Evolutionary conservation across 2,888 invertebrate species (phyloP).

Genomic region (Euclidia mi): DNA sequence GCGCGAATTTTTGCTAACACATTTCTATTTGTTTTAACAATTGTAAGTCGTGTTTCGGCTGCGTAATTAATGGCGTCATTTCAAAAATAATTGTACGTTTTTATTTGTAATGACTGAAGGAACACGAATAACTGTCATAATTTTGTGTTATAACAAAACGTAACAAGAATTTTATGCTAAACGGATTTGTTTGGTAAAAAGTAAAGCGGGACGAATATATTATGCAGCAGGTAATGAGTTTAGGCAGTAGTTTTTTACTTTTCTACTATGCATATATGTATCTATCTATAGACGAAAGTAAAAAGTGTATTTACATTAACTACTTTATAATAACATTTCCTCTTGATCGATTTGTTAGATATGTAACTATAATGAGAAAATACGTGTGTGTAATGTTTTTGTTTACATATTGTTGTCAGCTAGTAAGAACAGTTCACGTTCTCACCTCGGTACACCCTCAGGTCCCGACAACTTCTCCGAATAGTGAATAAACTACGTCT

Average conservation of each 20-base stretch:
- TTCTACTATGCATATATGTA: too few species aligned
- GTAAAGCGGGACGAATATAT: slow-evolving; percentile 21
- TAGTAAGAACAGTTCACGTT: not conserved
- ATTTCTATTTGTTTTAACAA: slow-evolving; percentile 40
- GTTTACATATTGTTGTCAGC: not conserved
- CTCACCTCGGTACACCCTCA: slow-evolving; percentile 4
- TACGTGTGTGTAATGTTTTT: not conserved
- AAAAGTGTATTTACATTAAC: too few species aligned
- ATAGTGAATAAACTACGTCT: slow-evolving; percentile 26
- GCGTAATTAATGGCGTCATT: slow-evolving; percentile 49
- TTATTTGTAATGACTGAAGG: slow-evolving; percentile 51
- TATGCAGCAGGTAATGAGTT: not conserved
- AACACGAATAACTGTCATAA: slow-evolving; percentile 55
- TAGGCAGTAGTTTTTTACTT: too few species aligned
- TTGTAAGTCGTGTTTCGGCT: slow-evolving; percentile 27
- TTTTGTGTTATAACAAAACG: slow-evolving; percentile 43
- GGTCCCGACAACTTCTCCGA: slow-evolving; percentile 19
- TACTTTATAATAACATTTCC: too few species aligned
- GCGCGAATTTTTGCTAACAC: slow-evolving; percentile 21
- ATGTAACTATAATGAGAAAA: not conserved
- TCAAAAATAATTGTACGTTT: slow-evolving; percentile 54
- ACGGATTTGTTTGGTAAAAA: slow-evolving; percentile 35
- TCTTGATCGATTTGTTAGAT: not conserved
- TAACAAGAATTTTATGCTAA: slow-evolving; percentile 50
- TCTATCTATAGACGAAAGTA: too few species aligned